phyloP scores from a whole-genome alignment of 1,140 invertebrate species.

The Tachypleus tridentatus region DNA sequence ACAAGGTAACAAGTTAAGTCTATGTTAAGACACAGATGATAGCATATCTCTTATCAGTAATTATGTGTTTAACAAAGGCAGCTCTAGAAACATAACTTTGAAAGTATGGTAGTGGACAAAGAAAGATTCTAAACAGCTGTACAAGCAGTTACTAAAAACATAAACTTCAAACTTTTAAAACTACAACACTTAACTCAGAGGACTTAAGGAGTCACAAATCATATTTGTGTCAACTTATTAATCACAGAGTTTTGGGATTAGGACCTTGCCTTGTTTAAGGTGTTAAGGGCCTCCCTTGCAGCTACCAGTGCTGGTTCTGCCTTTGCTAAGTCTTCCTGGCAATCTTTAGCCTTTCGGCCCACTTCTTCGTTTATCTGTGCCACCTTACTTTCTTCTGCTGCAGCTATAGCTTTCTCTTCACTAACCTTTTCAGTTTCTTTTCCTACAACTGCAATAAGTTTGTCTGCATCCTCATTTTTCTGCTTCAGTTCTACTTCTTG shows the following conservation, averaged over 20 bases:
- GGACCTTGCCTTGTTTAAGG: slow-evolving; percentile 68
- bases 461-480: slow-evolving; percentile 93
- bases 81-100: too few relatives aligned
- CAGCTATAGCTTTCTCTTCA: slow-evolving; percentile 77
- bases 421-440: slow-evolving; percentile 89
- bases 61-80: too few relatives aligned
- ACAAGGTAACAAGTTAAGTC: too few relatives aligned
- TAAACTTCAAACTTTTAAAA: too few relatives aligned
- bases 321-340: slow-evolving; percentile 85
- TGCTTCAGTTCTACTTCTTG: slow-evolving; percentile 87
- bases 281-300: slow-evolving; percentile 89
- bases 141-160: too few relatives aligned
- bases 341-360: slow-evolving; percentile 84
- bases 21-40: too few relatives aligned
- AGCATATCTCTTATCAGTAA: too few relatives aligned
- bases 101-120: too few relatives aligned
- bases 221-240: background rate
- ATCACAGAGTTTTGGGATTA: background rate
- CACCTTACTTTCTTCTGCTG: slow-evolving; percentile 88
- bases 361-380: slow-evolving; percentile 86
- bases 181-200: too few relatives aligned
- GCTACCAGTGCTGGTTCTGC: slow-evolving; percentile 86
- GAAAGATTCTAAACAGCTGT: too few relatives aligned
- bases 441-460: slow-evolving; percentile 82
- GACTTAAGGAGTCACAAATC: too few relatives aligned